Percentiles rank a stretch among this genome's conserved stretches.
phyloP scores from a whole-genome alignment of 2,888 invertebrate species.

The Halictus ligatus region DNA sequence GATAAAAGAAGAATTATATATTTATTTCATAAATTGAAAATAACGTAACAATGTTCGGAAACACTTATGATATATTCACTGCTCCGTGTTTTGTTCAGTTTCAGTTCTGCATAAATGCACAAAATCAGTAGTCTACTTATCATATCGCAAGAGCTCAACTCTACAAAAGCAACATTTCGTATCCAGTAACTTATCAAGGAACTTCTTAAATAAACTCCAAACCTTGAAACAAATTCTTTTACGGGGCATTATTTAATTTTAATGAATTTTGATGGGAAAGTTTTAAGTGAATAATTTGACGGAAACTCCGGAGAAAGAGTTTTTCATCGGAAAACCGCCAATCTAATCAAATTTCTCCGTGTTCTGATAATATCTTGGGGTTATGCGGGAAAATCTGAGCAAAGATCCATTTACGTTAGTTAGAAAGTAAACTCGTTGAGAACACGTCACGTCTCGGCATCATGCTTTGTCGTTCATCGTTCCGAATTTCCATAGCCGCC shows the following conservation, averaged over 20 bases:
- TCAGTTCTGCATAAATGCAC: background rate
- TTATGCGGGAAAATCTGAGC: conserved; percentile 9
- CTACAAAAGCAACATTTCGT: background rate
- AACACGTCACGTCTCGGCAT: conserved; percentile 30
- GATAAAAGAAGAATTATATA: background rate
- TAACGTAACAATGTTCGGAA: background rate
- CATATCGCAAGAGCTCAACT: background rate
- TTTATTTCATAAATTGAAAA: background rate
- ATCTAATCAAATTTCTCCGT: conserved; percentile 19
- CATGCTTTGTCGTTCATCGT: conserved; percentile 27
- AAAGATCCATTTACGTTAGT: conserved; percentile 39
- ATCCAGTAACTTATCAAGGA: background rate
- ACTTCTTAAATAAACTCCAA: background rate
- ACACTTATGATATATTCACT: background rate
- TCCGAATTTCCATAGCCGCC: conserved; percentile 21
- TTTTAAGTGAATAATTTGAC: background rate
- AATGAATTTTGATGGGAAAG: background rate
- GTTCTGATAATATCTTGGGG: background rate
- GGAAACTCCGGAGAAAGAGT: conserved; percentile 4
- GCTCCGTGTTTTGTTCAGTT: background rate
- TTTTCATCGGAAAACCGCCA: conserved; percentile 5
- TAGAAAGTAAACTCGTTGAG: conserved; percentile 34
- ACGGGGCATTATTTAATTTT: background rate
- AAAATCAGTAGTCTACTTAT: background rate
- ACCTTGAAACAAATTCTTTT: background rate